phyloP scores from a whole-genome alignment of 2,888 invertebrate species.

The Oegoconia quadripuncta region DNA sequence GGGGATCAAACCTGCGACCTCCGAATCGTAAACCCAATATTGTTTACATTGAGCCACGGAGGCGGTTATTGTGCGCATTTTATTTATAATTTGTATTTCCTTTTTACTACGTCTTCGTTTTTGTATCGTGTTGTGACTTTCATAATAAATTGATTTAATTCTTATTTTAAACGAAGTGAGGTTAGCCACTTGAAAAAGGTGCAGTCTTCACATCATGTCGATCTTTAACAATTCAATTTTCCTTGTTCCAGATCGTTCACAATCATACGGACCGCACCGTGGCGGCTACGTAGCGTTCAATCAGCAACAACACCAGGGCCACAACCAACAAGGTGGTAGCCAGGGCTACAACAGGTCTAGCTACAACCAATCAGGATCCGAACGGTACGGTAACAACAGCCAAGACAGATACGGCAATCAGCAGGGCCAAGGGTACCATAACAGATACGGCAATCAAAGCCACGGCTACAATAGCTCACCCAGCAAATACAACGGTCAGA shows the following conservation, averaged over 20 bases:
- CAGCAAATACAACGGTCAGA: conserved; percentile 15
- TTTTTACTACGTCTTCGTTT: too few species aligned
- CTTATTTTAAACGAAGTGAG: too few species aligned
- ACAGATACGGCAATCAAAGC: conserved; percentile 14
- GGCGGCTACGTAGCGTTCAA: conserved; percentile 50
- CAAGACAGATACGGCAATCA: conserved; percentile 23
- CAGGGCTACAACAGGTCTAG: conserved; percentile 13
- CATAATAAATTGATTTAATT: too few species aligned
- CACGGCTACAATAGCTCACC: conserved; percentile 11
- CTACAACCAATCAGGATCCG: conserved; percentile 15
- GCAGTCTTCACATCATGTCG: too few species aligned
- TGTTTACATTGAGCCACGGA: too few species aligned
- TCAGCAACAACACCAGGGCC: conserved; percentile 25
- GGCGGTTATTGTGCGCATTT: too few species aligned
- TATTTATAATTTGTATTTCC: too few species aligned
- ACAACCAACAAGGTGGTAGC: conserved; percentile 17
- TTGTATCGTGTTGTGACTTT: too few species aligned
- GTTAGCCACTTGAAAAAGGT: too few species aligned
- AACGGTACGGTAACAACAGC: conserved; percentile 22
- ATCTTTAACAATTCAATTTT: too few species aligned
- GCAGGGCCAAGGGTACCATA: conserved; percentile 19
- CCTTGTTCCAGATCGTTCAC: conserved; percentile 63
- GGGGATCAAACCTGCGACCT: too few species aligned
- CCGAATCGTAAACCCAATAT: too few species aligned
- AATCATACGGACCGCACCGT: conserved; percentile 58